Base-by-base conservation (phyloP, 2,113 vertebrate species). In the Tragelaphus scriptus region DNA sequence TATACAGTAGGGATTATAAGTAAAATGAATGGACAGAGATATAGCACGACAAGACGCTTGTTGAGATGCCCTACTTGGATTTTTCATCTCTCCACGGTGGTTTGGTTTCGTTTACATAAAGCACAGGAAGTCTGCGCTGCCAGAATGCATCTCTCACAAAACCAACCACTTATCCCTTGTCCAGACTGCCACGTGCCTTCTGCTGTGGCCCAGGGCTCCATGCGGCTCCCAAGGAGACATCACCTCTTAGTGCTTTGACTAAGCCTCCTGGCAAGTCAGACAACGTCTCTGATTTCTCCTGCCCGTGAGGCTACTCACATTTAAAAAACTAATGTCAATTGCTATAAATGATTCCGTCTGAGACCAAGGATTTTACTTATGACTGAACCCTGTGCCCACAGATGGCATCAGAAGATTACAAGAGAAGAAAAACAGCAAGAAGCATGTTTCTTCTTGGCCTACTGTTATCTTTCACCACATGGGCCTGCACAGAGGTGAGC, bases 391-490 rank as follows among this genome's bases (percentile, higher is more conserved):
- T 77, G 19, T 47, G 63, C 14, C 28, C 51, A 19, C 44, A 88
- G 75, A 84, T 0, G 68, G 53, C 61, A 97, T 30, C 44, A 55
- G 63, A 87, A 89, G 47, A 84, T 30, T 32, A 68, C 19, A 32
- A 40, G 10, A 51, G 51, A 59, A 47, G 81, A 86, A 95, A 71
- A 81, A 53, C 11, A 49, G 75, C 36, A 47, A 51, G 86, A 56
- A 8, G 2, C 36, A 95, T 0, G 21, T 95, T 97, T 98, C 97
- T 93, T 86, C 98, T 75, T 21, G 68, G 81, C 25, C 21, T 30
- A 16, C 56, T 56, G 7, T 15, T 30, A 40, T 94, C 97, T 40
- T 85, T 23, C 26, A 65, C 40, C 82, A 32, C 30, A 26, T 0
- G 58, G 44, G 55, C 58, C 32, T 30, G 15, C 53, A 81, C n/a